Percentiles rank a stretch among this genome's conserved stretches.
Conservation (phyloP, 1,140 invertebrate genomes). For the Branchinecta lynchi region DNA sequence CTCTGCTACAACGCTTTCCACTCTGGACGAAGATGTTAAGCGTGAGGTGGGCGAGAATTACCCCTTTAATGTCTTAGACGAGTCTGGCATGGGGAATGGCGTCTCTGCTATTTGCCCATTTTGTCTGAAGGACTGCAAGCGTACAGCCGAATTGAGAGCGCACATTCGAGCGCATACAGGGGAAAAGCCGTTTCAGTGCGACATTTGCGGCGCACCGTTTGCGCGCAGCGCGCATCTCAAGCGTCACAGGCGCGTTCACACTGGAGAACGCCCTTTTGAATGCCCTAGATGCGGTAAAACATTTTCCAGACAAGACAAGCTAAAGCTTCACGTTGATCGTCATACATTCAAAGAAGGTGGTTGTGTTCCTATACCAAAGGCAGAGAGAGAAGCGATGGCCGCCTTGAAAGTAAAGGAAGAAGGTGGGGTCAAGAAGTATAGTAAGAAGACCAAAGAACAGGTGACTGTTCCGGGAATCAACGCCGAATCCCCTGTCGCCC, state of each 20-base stretch:
- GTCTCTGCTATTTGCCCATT: slow-evolving; percentile 23
- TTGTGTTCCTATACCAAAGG: slow-evolving; percentile 16
- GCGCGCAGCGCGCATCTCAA: slow-evolving; percentile 32
- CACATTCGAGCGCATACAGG: slow-evolving; percentile 31
- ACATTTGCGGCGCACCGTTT: slow-evolving; percentile 33
- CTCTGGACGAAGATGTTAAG: slow-evolving; percentile 13
- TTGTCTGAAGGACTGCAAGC: slow-evolving; percentile 25
- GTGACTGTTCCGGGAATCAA: neutral
- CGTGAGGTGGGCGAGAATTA: slow-evolving; percentile 14
- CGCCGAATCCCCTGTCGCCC: slow-evolving; percentile 11
- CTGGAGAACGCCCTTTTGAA: slow-evolving; percentile 30
- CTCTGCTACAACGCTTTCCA: neutral
- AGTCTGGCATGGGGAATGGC: slow-evolving; percentile 13
- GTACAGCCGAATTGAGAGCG: slow-evolving; percentile 25
- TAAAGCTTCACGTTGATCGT: slow-evolving; percentile 26
- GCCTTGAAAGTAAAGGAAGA: neutral
- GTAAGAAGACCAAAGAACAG: slow-evolving; percentile 14
- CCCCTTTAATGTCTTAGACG: slow-evolving; percentile 21
- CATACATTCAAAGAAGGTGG: slow-evolving; percentile 21
- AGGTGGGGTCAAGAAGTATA: too few species aligned
- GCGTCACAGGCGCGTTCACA: slow-evolving; percentile 34
- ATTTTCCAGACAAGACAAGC: slow-evolving; percentile 27
- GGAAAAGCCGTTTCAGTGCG: slow-evolving; percentile 31
- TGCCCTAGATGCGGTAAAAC: slow-evolving; percentile 26
- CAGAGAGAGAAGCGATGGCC: slow-evolving; percentile 12